Evolutionary conservation across 2,888 invertebrate species (phyloP).

Genomic region (Athrips mouffetella): DNA sequence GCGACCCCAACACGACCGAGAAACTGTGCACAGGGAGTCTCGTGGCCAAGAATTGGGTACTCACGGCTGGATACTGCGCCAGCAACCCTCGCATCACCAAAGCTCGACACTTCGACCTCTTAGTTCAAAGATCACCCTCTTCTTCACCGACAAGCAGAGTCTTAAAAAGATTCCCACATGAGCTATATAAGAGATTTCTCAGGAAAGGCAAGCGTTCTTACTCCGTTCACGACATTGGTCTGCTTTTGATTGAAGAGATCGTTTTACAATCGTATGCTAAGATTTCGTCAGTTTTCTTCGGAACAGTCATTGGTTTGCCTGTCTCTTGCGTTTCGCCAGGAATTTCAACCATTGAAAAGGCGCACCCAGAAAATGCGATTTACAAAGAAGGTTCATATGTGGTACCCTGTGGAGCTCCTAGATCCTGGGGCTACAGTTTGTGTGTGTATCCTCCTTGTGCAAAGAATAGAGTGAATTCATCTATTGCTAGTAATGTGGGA

Average conservation of each 20-base stretch:
- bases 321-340: background rate
- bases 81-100: background rate
- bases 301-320: background rate
- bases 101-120: too few relatives aligned
- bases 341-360: background rate
- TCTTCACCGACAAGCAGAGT: background rate
- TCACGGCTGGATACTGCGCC: background rate
- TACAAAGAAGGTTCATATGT: background rate
- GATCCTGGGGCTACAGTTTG: background rate
- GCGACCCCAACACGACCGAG: too few relatives aligned
- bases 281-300: background rate
- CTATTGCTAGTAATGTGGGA: background rate
- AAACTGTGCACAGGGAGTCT: background rate
- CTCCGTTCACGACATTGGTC: background rate
- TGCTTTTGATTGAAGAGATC: background rate
- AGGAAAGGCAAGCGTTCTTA: background rate
- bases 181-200: too few relatives aligned
- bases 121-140: too few relatives aligned
- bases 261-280: background rate
- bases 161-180: slow-evolving; percentile 5
- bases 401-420: background rate
- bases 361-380: background rate
- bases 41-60: background rate
- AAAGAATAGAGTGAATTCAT: background rate
- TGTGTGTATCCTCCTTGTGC: too few relatives aligned